phyloP scores from a whole-genome alignment of 1,140 invertebrate species.

The Pseudomyrmex concolor region DNA sequence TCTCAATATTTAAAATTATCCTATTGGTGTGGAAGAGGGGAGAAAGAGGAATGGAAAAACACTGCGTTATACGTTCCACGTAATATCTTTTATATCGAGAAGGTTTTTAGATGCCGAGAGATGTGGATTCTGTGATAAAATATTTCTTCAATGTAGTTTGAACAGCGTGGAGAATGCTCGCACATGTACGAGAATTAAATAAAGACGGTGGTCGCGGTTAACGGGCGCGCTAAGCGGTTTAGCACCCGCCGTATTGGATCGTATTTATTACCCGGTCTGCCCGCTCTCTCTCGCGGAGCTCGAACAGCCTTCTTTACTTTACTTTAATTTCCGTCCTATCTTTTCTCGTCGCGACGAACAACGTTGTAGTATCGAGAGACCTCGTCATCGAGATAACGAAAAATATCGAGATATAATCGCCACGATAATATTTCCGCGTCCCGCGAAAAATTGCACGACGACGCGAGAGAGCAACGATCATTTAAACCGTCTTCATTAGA shows the following conservation, averaged over 20 bases:
- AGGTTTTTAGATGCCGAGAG: background rate
- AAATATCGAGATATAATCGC: constrained; percentile 43
- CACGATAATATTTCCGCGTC: constrained; percentile 35
- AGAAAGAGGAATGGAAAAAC: too few species aligned
- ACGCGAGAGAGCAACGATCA: constrained; percentile 18
- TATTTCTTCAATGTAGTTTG: constrained; percentile 44
- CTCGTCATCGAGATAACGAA: constrained; percentile 37
- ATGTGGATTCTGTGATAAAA: constrained; percentile 4
- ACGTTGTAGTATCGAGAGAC: constrained; percentile 19
- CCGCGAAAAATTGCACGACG: background rate
- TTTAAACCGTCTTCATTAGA: constrained; percentile 50
- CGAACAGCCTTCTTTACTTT: constrained; percentile 16
- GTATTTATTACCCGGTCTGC: constrained; percentile 63
- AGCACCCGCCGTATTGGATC: constrained; percentile 45
- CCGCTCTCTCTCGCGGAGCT: background rate
- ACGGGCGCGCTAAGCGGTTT: constrained; percentile 50
- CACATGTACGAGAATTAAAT: constrained; percentile 59
- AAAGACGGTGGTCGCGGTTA: constrained; percentile 17
- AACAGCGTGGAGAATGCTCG: constrained; percentile 63
- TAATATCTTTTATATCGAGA: background rate
- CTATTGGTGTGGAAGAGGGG: too few species aligned
- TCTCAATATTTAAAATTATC: too few species aligned
- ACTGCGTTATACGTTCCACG: background rate
- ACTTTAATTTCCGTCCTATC: constrained; percentile 50
- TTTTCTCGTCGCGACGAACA: constrained; percentile 43